Percentiles rank a stretch among this genome's conserved stretches.
Evolutionary conservation across 2,888 invertebrate species (phyloP).

Genomic region (Perizoma affinitatum): DNA sequence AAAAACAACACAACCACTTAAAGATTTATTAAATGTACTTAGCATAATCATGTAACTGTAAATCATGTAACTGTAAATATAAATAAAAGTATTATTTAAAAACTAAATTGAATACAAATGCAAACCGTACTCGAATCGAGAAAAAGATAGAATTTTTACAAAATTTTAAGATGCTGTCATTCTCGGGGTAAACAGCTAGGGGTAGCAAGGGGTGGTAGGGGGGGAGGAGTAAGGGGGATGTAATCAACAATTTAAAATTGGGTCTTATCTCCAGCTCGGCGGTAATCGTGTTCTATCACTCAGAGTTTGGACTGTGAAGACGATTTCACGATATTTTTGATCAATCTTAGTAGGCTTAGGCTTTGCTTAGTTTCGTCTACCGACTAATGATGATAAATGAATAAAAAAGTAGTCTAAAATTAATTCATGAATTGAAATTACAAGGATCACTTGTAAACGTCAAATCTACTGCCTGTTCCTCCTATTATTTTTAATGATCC

Average conservation of each 20-base stretch:
- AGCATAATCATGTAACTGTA: too few relatives aligned
- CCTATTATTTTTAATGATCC: too few relatives aligned
- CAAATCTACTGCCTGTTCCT: too few relatives aligned
- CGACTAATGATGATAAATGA: too few relatives aligned
- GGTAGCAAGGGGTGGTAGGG: slow-evolving; percentile 36
- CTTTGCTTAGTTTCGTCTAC: too few relatives aligned
- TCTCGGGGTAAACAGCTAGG: slow-evolving; percentile 37
- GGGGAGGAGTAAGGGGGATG: slow-evolving; percentile 59
- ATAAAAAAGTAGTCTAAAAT: too few relatives aligned
- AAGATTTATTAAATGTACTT: too few relatives aligned
- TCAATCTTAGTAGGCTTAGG: background rate
- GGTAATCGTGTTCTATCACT: slow-evolving; percentile 72
- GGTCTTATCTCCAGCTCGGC: slow-evolving; percentile 70
- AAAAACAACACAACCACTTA: too few relatives aligned
- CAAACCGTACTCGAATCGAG: slow-evolving; percentile 37
- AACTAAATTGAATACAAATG: slow-evolving; percentile 24
- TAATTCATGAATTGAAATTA: too few relatives aligned
- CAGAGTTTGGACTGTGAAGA: slow-evolving; percentile 42
- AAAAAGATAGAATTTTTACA: slow-evolving; percentile 56
- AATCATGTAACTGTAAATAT: too few relatives aligned
- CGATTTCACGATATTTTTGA: slow-evolving; percentile 4
- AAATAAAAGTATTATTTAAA: too few relatives aligned
- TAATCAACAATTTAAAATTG: slow-evolving; percentile 83
- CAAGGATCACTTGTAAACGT: too few relatives aligned
- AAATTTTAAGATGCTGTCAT: slow-evolving; percentile 73